Evolutionary conservation across 2,888 invertebrate species (phyloP), one percentile per base, ranked within the genome.

Genomic region (Euzophera pinguis): DNA sequence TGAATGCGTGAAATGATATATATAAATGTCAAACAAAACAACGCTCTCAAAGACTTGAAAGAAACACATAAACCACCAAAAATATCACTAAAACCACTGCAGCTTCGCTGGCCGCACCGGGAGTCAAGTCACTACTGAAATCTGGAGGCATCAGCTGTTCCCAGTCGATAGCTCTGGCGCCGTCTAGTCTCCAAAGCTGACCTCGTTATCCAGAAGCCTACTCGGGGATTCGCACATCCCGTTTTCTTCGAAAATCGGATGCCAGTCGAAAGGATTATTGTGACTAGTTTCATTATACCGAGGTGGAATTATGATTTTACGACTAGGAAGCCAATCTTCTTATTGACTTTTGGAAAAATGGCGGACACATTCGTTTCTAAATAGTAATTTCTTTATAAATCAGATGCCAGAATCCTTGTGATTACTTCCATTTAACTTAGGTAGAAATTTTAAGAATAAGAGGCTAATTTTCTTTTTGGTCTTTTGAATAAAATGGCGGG

Each of bases 161-260:
- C 61, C 66, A 76, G 81, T 88, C 89, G 84, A 89, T 89, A 88
- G 61, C 75, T 62, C 56, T 74, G 89, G 89, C 89, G 89, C 72
- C 89, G 82, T 72, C 81, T 78, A 69, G 88, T 87, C 88, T 88
- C 71, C 69, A 65, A 65, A 65, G 68, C 67, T 82, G 86, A 86
- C 87, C 88, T 73, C 84, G 75, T 78, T 84, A 81, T 81, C 76
- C 73, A 61, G 64, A 72, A 71, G 69, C 76, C 81, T 74, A 74
- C 64, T 71, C 68, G 67, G 45, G 45, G 10, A 45, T 32, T 12
- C 45, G 45, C 32, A 45, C 32, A 14, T 41, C 39, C 39, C 16
- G 39, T 16, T 45, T 14, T 4, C 2, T 3, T 6, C 5, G 13
- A 13, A 38, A 13, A 12, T 38, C 38, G 38, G 38, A 13, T 38